Evolutionary conservation across 2,113 vertebrate species (phyloP).

Genomic region (Rhodinocichla rosea): DNA sequence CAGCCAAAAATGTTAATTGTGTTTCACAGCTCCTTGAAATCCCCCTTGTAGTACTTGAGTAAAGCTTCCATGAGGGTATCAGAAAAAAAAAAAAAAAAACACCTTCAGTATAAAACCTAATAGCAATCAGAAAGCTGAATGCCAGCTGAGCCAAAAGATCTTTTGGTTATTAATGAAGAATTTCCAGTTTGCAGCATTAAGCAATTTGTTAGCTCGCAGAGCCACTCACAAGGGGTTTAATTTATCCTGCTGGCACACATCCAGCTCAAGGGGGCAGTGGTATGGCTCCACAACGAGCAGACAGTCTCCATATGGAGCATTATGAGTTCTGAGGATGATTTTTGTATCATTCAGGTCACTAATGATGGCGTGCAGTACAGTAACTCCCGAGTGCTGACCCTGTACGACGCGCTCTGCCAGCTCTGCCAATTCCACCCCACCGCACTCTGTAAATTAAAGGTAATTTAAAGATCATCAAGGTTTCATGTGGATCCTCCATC

Average conservation of each 20-base stretch:
- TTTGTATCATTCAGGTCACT: constrained; percentile 71
- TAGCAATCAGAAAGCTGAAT: not conserved
- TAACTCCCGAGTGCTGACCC: constrained; percentile 72
- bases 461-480: constrained; percentile 71
- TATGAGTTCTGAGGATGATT: constrained; percentile 42
- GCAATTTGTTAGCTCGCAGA: constrained; percentile 46
- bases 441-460: constrained; percentile 85
- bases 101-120: not conserved
- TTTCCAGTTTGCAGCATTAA: constrained; percentile 40
- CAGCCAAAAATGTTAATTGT: not conserved
- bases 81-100: not conserved
- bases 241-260: constrained; percentile 39
- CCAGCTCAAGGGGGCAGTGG: constrained; percentile 11
- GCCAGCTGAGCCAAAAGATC: constrained; percentile 29
- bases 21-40: not conserved
- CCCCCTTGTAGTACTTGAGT: not conserved
- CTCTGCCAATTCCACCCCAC: constrained; percentile 66
- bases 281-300: constrained; percentile 33
- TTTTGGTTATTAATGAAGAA: constrained; percentile 56
- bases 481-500: constrained; percentile 36
- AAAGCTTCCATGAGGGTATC: not conserved
- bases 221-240: constrained; percentile 28
- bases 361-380: constrained; percentile 80
- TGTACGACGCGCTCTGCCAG: constrained; percentile 80
- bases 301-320: constrained; percentile 51